Percentiles rank a stretch among this genome's conserved stretches.
These are phyloP conservation scores for Trichacis sp. DNA, from an alignment of 2,888 invertebrate species.

Conservation along the genomic window DNA sequence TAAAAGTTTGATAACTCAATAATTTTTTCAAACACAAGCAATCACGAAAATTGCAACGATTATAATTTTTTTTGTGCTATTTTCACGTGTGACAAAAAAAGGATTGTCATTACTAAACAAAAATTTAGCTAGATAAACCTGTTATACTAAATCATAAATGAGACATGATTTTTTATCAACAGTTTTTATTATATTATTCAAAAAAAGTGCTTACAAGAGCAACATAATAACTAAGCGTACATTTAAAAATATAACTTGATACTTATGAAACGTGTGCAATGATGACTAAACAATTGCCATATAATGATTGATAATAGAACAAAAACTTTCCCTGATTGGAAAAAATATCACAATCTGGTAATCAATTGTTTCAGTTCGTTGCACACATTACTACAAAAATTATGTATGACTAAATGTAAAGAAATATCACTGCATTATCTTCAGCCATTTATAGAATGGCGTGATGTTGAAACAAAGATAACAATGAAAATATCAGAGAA, in stretches of 20 bases:
- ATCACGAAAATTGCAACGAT: background rate
- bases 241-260: background rate
- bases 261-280: background rate
- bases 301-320: no score
- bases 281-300: background rate
- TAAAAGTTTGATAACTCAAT: background rate
- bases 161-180: background rate
- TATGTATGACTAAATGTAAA: no score
- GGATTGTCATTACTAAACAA: background rate
- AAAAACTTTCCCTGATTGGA: no score
- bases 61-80: no score
- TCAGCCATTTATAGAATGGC: no score
- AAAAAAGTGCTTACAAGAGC: slow-evolving; percentile 1
- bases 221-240: background rate
- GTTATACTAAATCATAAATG: background rate
- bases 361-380: no score
- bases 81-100: no score
- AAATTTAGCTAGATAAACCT: background rate
- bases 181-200: slow-evolving; percentile 1
- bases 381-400: no score
- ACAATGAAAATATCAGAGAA: no score
- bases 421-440: no score
- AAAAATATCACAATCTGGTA: no score
- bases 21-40: background rate
- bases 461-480: no score